Base-by-base conservation (phyloP, 2,888 invertebrate species). In the Maniola hyperantus region DNA sequence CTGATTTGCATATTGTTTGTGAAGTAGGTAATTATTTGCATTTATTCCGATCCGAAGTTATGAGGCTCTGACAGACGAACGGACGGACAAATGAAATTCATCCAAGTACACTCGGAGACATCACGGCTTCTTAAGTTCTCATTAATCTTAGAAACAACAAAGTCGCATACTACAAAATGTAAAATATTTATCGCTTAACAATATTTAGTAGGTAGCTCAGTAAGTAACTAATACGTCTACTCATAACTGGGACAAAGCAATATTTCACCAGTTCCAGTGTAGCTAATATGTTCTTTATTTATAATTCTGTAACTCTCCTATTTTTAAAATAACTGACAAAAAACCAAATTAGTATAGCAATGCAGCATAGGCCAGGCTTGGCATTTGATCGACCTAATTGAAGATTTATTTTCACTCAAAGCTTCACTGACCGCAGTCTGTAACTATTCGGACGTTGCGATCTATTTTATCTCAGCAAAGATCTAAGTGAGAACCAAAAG, bases 331-430 rank as follows among this genome's bases (percentile, higher is more conserved):
- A 42, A 51, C 36, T 55, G 55, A 42, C 55, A 48, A 61, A 57
- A 44, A 65, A 64, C 36, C 5, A 13, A 50, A 57, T 39, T 36
- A 68, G 61, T 59, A 68, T 53, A 55, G 66, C 42, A 67, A 62
- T 65, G 75, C 71, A 76, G 76, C 76, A 77, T 77, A 77, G 75
- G 81, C 81, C 79, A 81, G 79, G 82, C 79, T 78, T 88, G 89
- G 86, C 88, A 88, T 91, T 91, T 90, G 86, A 89, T 88, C 83
- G 91, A 89, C 91, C 91, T 81, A 91, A 91, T 90, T 91, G 88
- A 83, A 84, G 85, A 89, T 90, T 88, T 91, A 91, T 91, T 91
- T 91, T 90, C 88, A 87, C 83, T 76, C 81, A 76, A 77, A 80
- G 80, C 79, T 80, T 81, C 80, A 78, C 82, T 87, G 89, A 86